A percentile compares a stretch with the other conserved stretches of the same genome.
Conservation (phyloP, 2,888 invertebrate genomes). For the Thumatha senex region DNA sequence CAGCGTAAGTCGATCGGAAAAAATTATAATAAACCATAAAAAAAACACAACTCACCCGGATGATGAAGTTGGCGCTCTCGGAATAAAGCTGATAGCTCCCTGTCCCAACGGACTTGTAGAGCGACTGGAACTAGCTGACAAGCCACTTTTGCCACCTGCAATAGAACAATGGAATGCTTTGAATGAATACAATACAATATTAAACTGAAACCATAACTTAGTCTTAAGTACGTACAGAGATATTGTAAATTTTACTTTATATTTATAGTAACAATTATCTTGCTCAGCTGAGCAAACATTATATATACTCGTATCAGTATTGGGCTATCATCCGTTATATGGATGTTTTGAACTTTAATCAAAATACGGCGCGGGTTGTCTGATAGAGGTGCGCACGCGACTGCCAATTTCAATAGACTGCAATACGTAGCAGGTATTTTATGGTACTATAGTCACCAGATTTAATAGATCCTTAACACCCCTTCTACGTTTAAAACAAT, state of each 20-base stretch:
- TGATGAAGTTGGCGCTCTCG: constrained; percentile 81
- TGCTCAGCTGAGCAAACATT: constrained; percentile 51
- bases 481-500: constrained; percentile 33
- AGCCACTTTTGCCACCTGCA: constrained; percentile 73
- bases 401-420: constrained; percentile 39
- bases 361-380: constrained; percentile 64
- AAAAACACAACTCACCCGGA: constrained; percentile 67
- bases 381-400: constrained; percentile 55
- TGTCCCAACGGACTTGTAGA: constrained; percentile 82
- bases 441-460: constrained; percentile 39
- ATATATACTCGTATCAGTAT: constrained; percentile 40
- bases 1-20: no score
- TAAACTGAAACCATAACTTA: constrained; percentile 12
- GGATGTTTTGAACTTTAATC: constrained; percentile 54
- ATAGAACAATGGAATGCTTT: constrained; percentile 40
- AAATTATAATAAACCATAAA: no score
- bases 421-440: constrained; percentile 14
- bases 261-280: constrained; percentile 35
- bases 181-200: constrained; percentile 23
- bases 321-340: constrained; percentile 50
- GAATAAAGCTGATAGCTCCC: constrained; percentile 75
- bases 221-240: constrained; percentile 11
- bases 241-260: constrained; percentile 22
- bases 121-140: constrained; percentile 84
- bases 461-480: constrained; percentile 46